These are phyloP conservation scores for Lynx canadensis DNA, from an alignment of 2,113 vertebrate species.

Conservation along the genomic window DNA sequence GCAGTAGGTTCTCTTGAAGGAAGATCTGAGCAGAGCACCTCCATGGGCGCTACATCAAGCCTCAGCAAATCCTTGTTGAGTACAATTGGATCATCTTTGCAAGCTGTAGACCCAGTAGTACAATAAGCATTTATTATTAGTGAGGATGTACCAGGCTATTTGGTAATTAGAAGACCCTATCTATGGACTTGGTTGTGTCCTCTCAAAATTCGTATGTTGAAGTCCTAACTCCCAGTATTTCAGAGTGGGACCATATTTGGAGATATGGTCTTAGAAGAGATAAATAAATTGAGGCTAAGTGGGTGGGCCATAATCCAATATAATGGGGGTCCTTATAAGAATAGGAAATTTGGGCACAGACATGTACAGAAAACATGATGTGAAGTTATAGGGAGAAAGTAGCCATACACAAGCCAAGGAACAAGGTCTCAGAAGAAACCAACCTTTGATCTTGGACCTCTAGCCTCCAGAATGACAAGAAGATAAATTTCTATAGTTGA, in stretches of 20 bases:
- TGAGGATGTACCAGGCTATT: not conserved
- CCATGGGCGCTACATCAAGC: not conserved
- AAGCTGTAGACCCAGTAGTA: not conserved
- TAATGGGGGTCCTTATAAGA: not conserved
- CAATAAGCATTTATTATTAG: not conserved
- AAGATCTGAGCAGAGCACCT: not conserved
- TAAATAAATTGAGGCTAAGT: not conserved
- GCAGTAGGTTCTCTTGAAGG: not conserved
- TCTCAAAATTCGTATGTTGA: not conserved
- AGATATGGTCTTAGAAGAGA: not conserved
- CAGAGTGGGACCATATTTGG: not conserved
- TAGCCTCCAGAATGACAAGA: not conserved
- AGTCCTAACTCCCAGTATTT: not conserved
- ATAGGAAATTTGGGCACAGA: not conserved
- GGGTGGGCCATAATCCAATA: too few relatives aligned
- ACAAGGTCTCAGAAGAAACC: not conserved
- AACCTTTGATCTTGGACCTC: not conserved
- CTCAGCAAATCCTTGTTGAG: not conserved
- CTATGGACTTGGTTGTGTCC: not conserved
- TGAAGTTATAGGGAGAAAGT: not conserved
- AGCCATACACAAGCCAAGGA: not conserved
- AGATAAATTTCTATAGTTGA: not conserved
- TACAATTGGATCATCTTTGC: not conserved
- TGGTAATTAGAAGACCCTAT: not conserved
- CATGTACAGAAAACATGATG: not conserved